Evolutionary conservation across 2,888 invertebrate species (phyloP).

Genomic region (Rhogogaster chlorosoma): DNA sequence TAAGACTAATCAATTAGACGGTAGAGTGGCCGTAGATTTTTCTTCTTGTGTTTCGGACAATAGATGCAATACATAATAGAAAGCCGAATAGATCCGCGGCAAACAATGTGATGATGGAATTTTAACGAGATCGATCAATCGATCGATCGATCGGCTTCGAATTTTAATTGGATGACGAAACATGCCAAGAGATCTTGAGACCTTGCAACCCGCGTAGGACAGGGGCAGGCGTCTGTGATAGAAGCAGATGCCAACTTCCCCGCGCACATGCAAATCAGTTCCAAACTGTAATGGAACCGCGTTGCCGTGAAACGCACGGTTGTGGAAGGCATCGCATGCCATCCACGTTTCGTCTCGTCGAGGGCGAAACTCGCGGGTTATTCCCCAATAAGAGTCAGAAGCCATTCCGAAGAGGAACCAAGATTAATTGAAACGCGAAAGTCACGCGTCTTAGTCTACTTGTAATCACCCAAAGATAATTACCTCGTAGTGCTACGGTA

Average conservation of each 20-base stretch:
- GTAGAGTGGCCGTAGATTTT: constrained; percentile 5
- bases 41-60: not conserved
- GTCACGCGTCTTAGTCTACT: constrained; percentile 24
- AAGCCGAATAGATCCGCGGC: not conserved
- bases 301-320: constrained; percentile 47
- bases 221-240: constrained; percentile 36
- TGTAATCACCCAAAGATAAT: constrained; percentile 6
- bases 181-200: constrained; percentile 26
- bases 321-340: constrained; percentile 46
- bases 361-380: constrained; percentile 40
- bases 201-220: not conserved
- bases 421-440: constrained; percentile 50
- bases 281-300: constrained; percentile 49
- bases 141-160: constrained; percentile 18
- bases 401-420: constrained; percentile 31
- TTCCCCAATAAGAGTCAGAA: constrained; percentile 44
- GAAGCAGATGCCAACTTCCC: constrained; percentile 48
- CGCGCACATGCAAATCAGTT: constrained; percentile 51
- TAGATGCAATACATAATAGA: not conserved
- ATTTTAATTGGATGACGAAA: constrained; percentile 45
- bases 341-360: constrained; percentile 47
- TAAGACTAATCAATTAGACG: constrained; percentile 31
- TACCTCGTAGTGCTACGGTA: constrained; percentile 10
- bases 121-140: not conserved
- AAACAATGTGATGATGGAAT: constrained; percentile 7